Evolutionary conservation across 2,888 invertebrate species (phyloP).

Genomic region (Cheilosia soror): DNA sequence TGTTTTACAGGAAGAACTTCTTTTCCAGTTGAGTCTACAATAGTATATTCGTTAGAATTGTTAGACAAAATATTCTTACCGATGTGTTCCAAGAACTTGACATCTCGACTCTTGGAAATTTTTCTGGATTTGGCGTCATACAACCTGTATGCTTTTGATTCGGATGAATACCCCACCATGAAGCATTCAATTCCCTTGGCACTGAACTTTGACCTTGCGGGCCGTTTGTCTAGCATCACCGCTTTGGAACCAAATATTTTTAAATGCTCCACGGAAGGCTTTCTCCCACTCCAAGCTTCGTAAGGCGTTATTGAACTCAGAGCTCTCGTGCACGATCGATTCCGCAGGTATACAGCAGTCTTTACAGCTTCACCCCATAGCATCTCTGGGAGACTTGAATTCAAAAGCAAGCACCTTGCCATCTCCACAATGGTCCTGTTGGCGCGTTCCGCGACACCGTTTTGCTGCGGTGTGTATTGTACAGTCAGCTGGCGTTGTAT

Average conservation of each 20-base stretch:
- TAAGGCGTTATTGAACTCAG: background rate
- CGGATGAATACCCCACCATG: slow-evolving; percentile 12
- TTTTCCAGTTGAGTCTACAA: too few species aligned
- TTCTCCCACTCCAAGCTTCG: slow-evolving; percentile 8
- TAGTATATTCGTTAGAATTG: too few species aligned
- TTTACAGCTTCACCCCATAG: background rate
- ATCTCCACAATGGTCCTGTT: slow-evolving; percentile 19
- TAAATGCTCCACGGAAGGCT: slow-evolving; percentile 6
- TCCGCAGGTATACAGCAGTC: slow-evolving; percentile 1
- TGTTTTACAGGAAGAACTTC: too few species aligned
- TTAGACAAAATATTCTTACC: too few species aligned
- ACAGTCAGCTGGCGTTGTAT: slow-evolving; percentile 8
- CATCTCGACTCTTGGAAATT: slow-evolving; percentile 19
- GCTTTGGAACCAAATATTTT: slow-evolving; percentile 16
- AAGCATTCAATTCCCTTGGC: background rate
- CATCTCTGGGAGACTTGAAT: background rate
- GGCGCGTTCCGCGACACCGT: background rate
- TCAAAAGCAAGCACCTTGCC: background rate
- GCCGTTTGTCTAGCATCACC: slow-evolving; percentile 7
- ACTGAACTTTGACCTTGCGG: slow-evolving; percentile 3
- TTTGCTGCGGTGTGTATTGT: slow-evolving; percentile 19
- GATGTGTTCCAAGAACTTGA: too few species aligned
- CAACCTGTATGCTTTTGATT: slow-evolving; percentile 22
- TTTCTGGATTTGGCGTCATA: slow-evolving; percentile 7
- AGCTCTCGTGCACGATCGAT: background rate